phyloP scores from a whole-genome alignment of 2,113 vertebrate genomes.

The Chloebia gouldiae region DNA sequence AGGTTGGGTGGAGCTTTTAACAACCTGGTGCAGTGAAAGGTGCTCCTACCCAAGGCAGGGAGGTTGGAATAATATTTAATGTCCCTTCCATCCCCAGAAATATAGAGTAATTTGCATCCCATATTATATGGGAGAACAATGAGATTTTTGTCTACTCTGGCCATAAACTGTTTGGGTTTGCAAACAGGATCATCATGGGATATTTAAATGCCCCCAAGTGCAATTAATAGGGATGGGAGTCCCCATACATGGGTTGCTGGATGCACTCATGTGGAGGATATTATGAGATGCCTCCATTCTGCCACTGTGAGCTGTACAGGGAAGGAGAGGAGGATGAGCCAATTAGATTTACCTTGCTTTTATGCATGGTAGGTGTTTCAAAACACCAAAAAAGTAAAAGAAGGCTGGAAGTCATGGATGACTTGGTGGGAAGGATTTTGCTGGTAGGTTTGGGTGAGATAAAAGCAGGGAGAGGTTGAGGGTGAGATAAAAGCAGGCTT shows the following conservation, averaged over 20 bases:
- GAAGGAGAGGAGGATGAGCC: neutral
- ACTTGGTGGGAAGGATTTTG: neutral
- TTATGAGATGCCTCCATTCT: neutral
- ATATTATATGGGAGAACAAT: neutral
- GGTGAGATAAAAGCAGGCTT: neutral
- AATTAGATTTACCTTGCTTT: neutral
- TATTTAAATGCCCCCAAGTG: neutral
- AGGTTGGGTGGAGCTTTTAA: neutral
- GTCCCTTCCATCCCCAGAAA: neutral
- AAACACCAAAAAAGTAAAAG: neutral
- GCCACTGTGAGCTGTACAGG: neutral
- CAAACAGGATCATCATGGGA: neutral
- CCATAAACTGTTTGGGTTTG: neutral
- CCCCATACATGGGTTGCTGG: neutral
- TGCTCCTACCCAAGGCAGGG: neutral
- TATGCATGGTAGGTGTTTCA: neutral
- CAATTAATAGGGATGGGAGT: neutral
- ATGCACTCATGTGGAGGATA: neutral
- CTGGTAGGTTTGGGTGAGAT: neutral
- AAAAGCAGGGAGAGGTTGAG: neutral
- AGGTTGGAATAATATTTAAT: neutral
- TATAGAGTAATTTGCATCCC: neutral
- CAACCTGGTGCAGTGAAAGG: neutral
- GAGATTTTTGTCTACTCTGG: neutral
- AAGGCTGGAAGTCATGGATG: neutral